Conservation (phyloP, 2,113 vertebrate species). For the Carollia perspicillata region DNA sequence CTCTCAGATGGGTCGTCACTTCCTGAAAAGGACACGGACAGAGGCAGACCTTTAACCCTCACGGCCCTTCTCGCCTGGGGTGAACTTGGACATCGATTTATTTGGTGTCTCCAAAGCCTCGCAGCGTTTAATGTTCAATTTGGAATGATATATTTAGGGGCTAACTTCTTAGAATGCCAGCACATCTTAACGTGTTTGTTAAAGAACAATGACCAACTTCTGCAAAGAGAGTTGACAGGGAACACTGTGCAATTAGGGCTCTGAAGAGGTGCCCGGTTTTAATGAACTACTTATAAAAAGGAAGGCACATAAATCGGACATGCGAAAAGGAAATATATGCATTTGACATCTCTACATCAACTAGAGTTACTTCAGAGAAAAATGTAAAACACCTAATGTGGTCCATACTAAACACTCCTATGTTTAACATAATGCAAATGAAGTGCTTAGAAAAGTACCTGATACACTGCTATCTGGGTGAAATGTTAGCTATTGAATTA, state of each 20-base stretch:
- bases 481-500: background rate
- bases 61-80: background rate
- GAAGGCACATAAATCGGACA: slow-evolving; percentile 58
- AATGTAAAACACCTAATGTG: background rate
- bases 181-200: slow-evolving; percentile 72
- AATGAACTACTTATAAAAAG: slow-evolving; percentile 59
- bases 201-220: slow-evolving; percentile 66
- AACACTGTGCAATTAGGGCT: slow-evolving; percentile 38
- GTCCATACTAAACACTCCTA: background rate
- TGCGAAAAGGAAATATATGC: slow-evolving; percentile 48
- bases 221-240: background rate
- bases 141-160: slow-evolving; percentile 53
- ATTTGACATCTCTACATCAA: background rate
- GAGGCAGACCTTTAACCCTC: background rate
- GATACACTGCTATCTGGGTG: background rate
- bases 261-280: slow-evolving; percentile 67
- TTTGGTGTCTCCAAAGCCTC: background rate
- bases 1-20: background rate
- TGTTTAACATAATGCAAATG: background rate
- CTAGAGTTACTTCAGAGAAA: slow-evolving; percentile 17
- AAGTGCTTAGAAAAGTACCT: background rate
- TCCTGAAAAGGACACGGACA: slow-evolving; percentile 34
- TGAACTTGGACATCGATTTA: background rate
- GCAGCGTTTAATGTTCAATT: slow-evolving; percentile 41
- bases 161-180: slow-evolving; percentile 17